Evolutionary conservation across 2,888 invertebrate genomes (phyloP), one percentile per base, ranked within the genome.

Genomic region (Pherbina coryleti): DNA sequence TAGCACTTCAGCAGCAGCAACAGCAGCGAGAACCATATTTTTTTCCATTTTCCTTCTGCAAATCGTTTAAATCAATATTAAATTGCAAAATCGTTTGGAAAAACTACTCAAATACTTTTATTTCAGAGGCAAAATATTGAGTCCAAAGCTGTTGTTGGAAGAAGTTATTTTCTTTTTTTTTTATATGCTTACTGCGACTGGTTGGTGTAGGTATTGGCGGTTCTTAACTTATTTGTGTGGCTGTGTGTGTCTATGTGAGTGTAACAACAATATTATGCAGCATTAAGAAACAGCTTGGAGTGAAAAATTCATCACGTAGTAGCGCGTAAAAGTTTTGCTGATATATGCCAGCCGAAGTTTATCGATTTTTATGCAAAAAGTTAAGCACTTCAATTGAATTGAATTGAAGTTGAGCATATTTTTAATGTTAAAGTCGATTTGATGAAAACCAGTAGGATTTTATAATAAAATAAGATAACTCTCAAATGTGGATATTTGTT

Each of bases 81-180:
- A 62, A 62, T 62, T 62, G 62, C 62, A 62, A 62, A 62, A 62
- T 62, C 62, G 28, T 62, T 62, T 62, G 62, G 62, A 62, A 62
- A 62, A 28, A 62, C 19, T 22, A 22, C 22, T 31, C 14, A 25
- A 62, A 62, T 28, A 62, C 17, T 28, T 22, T 62, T 25, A 62
- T 28, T 62, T 9, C 62, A 62, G 5, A 31, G 19, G 62, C 28
- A 62, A 62, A 62, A 19, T 55, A 55, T 55, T 55, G 55, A 55
- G 55, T 55, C 19, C 44, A 44, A 44, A 44, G 44, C 44, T 44
- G 44, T 44, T 44, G 44, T 44, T 44, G 44, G 14, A 44, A 44
- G 44, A 7, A 7, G 37, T 44, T 44, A 11, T 44, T 14, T 44
- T 14, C 3, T 44, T 44, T 44, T 7, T 44, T 11, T 11, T 11